These are phyloP conservation scores for Nemoura dubitans DNA, from an alignment of 2,888 invertebrate species.

Conservation along the genomic window DNA sequence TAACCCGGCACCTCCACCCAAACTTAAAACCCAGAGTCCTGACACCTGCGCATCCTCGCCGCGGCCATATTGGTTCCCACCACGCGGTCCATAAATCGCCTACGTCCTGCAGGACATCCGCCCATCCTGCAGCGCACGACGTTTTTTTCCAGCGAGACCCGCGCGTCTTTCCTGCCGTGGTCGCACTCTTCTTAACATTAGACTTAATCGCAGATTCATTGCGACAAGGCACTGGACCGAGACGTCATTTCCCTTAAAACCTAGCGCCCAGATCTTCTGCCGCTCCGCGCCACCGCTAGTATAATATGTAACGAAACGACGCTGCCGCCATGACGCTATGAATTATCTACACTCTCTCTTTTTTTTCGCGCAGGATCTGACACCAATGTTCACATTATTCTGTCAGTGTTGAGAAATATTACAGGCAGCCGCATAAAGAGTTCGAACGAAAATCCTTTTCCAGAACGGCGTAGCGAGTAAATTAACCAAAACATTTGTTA, in stretches of 20 bases:
- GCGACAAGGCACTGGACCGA: conserved; percentile 40
- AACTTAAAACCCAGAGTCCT: no score
- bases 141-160: not conserved
- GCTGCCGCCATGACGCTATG: conserved; percentile 24
- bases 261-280: conserved; percentile 18
- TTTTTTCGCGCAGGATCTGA: conserved; percentile 8
- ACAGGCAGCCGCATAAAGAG: conserved; percentile 13
- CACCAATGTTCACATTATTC: conserved; percentile 33
- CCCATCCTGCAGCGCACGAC: not conserved
- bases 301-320: conserved; percentile 20
- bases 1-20: not conserved
- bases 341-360: conserved; percentile 34
- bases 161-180: conserved; percentile 32
- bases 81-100: not conserved
- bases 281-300: not conserved
- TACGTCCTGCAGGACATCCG: not conserved
- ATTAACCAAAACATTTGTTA: conserved; percentile 4
- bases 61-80: not conserved
- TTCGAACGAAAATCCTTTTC: conserved; percentile 20
- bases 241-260: conserved; percentile 36
- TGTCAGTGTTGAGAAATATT: conserved; percentile 38
- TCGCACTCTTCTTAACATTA: conserved; percentile 37
- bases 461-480: not conserved
- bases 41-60: not conserved
- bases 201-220: conserved; percentile 40